Evolutionary conservation across 64 coral and sea anemone species (phyloP).

Genomic region (Stylophora pistillata): DNA sequence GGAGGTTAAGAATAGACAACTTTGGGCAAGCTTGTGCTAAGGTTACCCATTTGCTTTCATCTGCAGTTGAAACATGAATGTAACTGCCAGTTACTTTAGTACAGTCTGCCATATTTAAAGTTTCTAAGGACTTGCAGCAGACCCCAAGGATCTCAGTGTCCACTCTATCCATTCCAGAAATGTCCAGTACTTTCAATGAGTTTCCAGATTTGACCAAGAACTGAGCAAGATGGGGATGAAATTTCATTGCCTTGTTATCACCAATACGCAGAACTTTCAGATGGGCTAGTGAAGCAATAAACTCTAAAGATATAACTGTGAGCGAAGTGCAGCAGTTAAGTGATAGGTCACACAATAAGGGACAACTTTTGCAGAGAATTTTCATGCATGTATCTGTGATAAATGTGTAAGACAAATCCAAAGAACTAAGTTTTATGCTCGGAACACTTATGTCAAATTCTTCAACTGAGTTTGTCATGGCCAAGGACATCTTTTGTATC

Average conservation of each 20-base stretch:
- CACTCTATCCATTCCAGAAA: conserved; percentile 44
- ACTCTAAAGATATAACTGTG: conserved; percentile 37
- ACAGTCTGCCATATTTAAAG: conserved; percentile 53
- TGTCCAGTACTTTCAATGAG: conserved; percentile 25
- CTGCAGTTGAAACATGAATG: background rate
- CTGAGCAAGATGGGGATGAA: conserved; percentile 39
- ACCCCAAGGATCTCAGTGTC: conserved; percentile 38
- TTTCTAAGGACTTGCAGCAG: conserved; percentile 45
- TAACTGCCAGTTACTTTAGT: conserved; percentile 7
- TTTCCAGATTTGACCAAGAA: conserved; percentile 60
- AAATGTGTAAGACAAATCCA: conserved; percentile 55
- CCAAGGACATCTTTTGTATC: conserved; percentile 39
- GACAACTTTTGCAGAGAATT: conserved; percentile 51
- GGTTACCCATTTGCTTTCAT: background rate
- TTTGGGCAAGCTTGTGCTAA: conserved; percentile 50
- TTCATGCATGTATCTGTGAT: conserved; percentile 28
- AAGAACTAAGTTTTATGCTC: background rate
- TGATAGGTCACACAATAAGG: conserved; percentile 44
- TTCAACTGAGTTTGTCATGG: background rate
- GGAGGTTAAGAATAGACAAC: conserved; percentile 41
- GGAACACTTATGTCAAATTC: background rate
- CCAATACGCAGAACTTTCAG: conserved; percentile 46
- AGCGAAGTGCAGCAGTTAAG: conserved; percentile 55
- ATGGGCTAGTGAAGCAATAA: conserved; percentile 24
- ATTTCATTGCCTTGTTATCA: conserved; percentile 29